A percentile compares a stretch with the other conserved stretches of the same genome.
phyloP scores from a whole-genome alignment of 2,797 vertebrate genomes.

The Taenioides sp. region DNA sequence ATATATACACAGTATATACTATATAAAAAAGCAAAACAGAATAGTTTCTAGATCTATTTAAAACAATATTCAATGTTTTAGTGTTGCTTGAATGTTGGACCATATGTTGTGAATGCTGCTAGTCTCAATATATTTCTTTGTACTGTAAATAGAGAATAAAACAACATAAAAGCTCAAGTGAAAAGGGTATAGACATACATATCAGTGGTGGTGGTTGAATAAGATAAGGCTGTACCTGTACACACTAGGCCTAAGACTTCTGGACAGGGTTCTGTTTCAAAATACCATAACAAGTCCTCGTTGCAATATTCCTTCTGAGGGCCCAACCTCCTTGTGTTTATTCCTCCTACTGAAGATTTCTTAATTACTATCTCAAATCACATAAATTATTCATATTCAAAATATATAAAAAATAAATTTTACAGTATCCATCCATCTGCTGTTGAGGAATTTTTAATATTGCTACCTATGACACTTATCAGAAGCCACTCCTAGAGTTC shows the following conservation, averaged over 20 bases:
- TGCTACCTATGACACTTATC: slow-evolving; percentile 50
- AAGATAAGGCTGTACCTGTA: slow-evolving; percentile 58
- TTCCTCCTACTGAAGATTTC: slow-evolving; percentile 45
- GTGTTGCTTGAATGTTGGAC: slow-evolving; percentile 77
- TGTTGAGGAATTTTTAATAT: slow-evolving; percentile 34
- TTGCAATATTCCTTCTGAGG: slow-evolving; percentile 68
- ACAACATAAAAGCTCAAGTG: slow-evolving; percentile 59
- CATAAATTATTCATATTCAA: slow-evolving; percentile 23
- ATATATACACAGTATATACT: slow-evolving; percentile 61
- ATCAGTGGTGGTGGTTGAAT: slow-evolving; percentile 66
- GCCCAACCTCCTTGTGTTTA: slow-evolving; percentile 40
- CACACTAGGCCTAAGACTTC: slow-evolving; percentile 51
- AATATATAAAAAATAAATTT: slow-evolving; percentile 6
- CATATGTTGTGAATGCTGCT: slow-evolving; percentile 82
- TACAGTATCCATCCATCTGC: slow-evolving; percentile 32
- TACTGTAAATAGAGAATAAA: slow-evolving; percentile 76
- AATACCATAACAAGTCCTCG: slow-evolving; percentile 47
- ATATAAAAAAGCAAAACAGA: slow-evolving; percentile 69
- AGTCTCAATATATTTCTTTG: slow-evolving; percentile 77
- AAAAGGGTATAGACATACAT: slow-evolving; percentile 75
- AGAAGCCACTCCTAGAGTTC: slow-evolving; percentile 41
- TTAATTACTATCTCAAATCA: slow-evolving; percentile 41
- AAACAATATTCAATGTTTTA: slow-evolving; percentile 74
- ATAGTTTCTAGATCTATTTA: slow-evolving; percentile 76
- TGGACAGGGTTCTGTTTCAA: slow-evolving; percentile 64